Evolutionary conservation across 1,140 invertebrate species (phyloP), one percentile per base, ranked within the genome.

Genomic region (Trigoniulus corallinus): DNA sequence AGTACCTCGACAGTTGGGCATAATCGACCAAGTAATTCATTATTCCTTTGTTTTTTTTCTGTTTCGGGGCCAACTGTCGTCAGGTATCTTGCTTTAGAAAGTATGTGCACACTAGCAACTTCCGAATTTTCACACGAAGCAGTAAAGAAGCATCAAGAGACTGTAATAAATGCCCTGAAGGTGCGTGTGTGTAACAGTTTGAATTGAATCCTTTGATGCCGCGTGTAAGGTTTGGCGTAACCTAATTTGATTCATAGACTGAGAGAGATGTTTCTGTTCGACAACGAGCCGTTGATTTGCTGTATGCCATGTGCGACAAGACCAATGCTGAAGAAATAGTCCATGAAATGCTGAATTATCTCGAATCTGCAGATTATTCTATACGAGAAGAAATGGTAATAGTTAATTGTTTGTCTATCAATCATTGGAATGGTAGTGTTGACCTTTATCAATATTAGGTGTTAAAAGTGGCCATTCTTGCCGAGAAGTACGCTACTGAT

Each of bases 271-370:
- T 98, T 0, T 97, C 92, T 53, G 95, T 99, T 1, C 76, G 96
- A 53, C 96, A 99, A 62, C 81, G 95, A 64, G 96, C 96, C 43
- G 94, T 99, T 1, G 96, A 99, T 71, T 72, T 99, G n/a, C 67
- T 99, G 0, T 99, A 99, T 70, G 96, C 96, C 15, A 98, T 99
- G 95, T 99, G 96, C 72, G 96, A 99, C 68, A 87, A 95, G 60
- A 91, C 87, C 49, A 99, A 99, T 72, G 91, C 95, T 13, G 94
- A 97, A 69, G 93, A 98, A 72, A 99, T 99, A 67, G 96, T 99
- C 1, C 88, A 94, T 65, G 95, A 99, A 71, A 99, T 99, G 96
- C 73, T 99, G 37, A 87, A 92, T 61, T 99, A 99, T 67, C 71
- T 99, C 52, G 95, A 99, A 74, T 95, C 93, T 15, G 95, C 96